Percentiles rank a stretch among this genome's conserved stretches.
Conservation (phyloP, 2,888 invertebrate genomes). For the Adelognathus sp. region DNA sequence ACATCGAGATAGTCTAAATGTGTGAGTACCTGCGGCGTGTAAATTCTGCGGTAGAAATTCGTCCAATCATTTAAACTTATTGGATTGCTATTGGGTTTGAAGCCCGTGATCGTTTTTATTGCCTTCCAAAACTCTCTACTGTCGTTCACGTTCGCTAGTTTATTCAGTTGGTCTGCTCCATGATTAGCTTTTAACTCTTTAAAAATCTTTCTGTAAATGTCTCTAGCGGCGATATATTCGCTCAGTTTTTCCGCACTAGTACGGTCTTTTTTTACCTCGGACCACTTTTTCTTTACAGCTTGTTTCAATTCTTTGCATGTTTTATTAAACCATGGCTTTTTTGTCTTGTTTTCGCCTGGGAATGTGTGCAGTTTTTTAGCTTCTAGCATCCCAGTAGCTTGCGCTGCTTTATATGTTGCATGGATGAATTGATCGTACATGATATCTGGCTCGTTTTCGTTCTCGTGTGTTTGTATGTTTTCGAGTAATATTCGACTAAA, state of each 20-base stretch:
- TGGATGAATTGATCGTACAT: too few species aligned
- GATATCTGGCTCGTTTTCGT: too few species aligned
- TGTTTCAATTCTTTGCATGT: too few species aligned
- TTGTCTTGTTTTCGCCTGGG: too few species aligned
- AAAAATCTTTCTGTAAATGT: neutral
- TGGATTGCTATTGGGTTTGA: neutral
- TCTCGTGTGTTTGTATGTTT: too few species aligned
- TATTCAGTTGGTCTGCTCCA: neutral
- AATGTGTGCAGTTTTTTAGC: too few species aligned
- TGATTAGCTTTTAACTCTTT: neutral
- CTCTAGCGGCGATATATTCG: neutral
- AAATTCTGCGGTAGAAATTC: neutral
- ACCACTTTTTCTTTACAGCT: neutral
- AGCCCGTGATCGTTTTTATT: neutral
- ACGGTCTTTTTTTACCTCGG: neutral
- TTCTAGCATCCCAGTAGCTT: too few species aligned
- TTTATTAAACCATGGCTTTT: too few species aligned
- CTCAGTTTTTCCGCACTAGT: neutral
- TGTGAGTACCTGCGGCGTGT: neutral
- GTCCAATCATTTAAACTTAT: neutral
- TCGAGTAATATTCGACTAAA: too few species aligned
- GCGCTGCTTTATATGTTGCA: too few species aligned
- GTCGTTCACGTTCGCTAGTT: neutral
- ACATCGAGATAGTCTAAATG: neutral
- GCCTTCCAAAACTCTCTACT: neutral